Percentiles rank a stretch among this genome's conserved stretches.
Evolutionary conservation across 2,797 vertebrate species (phyloP).

Genomic region (Chromis chromis): DNA sequence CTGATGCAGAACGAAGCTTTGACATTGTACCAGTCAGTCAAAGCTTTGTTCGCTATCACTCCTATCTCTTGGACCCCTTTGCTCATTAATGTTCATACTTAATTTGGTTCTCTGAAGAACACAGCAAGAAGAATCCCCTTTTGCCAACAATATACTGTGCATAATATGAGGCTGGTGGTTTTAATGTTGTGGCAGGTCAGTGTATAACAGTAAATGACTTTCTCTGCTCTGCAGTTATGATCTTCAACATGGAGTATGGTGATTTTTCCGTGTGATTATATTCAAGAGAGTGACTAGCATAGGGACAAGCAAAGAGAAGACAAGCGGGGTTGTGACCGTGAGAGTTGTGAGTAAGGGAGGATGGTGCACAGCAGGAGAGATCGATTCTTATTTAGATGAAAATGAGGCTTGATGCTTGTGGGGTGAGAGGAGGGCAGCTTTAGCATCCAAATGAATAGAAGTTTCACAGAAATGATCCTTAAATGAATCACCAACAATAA

Average conservation of each 20-base stretch:
- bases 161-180: too few relatives aligned
- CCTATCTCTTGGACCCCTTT: slow-evolving; percentile 60
- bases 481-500: slow-evolving; percentile 69
- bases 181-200: too few relatives aligned
- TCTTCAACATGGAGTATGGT: slow-evolving; percentile 36
- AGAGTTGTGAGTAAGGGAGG: slow-evolving; percentile 82
- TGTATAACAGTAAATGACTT: slow-evolving; percentile 16
- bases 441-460: slow-evolving; percentile 83
- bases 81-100: slow-evolving; percentile 60
- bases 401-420: slow-evolving; percentile 87
- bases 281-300: slow-evolving; percentile 65
- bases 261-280: slow-evolving; percentile 54
- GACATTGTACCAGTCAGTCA: slow-evolving; percentile 87
- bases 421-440: slow-evolving; percentile 84
- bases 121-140: slow-evolving; percentile 9
- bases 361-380: slow-evolving; percentile 84
- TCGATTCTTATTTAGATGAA: slow-evolving; percentile 92
- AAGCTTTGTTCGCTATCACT: slow-evolving; percentile 75
- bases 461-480: slow-evolving; percentile 73
- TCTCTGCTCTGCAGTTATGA: slow-evolving; percentile 33
- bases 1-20: slow-evolving; percentile 86
- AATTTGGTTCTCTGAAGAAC: slow-evolving; percentile 43
- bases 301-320: slow-evolving; percentile 75
- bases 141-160: slow-evolving; percentile 14
- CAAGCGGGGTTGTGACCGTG: slow-evolving; percentile 83